Base-by-base conservation (phyloP, 2,797 vertebrate genomes). In the Corythornis leucogaster region DNA sequence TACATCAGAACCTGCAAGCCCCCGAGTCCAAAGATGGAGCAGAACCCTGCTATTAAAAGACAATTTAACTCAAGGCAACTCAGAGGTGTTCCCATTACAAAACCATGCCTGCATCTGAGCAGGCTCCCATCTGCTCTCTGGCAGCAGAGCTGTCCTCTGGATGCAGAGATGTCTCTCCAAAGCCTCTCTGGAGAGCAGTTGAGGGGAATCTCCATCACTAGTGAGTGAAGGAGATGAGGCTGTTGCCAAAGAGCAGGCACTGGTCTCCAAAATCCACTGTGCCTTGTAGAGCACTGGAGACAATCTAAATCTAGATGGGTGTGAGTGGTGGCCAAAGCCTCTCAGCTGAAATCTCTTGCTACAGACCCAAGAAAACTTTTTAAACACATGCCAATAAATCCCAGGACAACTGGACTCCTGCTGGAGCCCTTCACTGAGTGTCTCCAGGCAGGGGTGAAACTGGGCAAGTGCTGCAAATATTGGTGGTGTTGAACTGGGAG, bases 1-100 rank as follows among this genome's bases (percentile, higher is more conserved):
- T 75, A 69, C 55, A 88, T 50, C 75, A 85, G 92, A 54, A 69
- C 19, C 0, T 1, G 79, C 80, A 92, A 92, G 64, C 68, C 78
- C 43, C 4, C 2, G 10, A 84, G 55, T 17, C 80, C 55, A 63
- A 78, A 80, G 80, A 69, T 0, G 2, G 54, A 91, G 68, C 2
- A 1, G 79, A 88, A 88, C 61, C 50, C 58, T 90, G 73, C 50
- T 85, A 85, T 78, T 75, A 90, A 55, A 90, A 90, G 76, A 92
- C 73, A 79, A 70, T 67, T 90, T 87, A 76, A 93, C 88, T 91
- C 61, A 71, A 82, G 30, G 63, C 51, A 63, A 25, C 28, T 38
- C 33, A 6, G 66, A 62, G 54, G 38, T 76, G 58, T 35, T 63
- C 42, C 42, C 30, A 19, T 26, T 17, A 30, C 45, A 81, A 81